Percentiles rank a stretch among this genome's conserved stretches.
Evolutionary conservation across 2,113 vertebrate genomes (phyloP).

Genomic region (Aldabrachelys gigantea): DNA sequence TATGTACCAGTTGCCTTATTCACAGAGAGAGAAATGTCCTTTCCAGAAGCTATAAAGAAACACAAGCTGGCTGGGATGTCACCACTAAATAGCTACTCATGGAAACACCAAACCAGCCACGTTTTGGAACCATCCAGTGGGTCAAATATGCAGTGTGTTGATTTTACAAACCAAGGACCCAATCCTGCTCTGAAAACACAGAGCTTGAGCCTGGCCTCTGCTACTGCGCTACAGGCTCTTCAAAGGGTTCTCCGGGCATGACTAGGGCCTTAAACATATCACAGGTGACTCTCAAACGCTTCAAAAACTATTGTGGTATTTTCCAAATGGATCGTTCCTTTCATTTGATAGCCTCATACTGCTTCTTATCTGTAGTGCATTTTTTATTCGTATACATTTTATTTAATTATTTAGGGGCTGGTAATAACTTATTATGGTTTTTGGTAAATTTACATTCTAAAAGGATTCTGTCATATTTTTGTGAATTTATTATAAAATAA

Average conservation of each 20-base stretch:
- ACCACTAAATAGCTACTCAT: neutral
- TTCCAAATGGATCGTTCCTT: neutral
- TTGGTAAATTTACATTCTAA: neutral
- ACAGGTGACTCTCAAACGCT: no score
- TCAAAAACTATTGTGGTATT: neutral
- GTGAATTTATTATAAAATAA: neutral
- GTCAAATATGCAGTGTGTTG: neutral
- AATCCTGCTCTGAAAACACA: neutral
- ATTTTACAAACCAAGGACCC: neutral
- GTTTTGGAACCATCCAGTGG: no score
- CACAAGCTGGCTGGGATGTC: neutral
- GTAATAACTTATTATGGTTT: neutral
- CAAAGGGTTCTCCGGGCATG: rapidly evolving
- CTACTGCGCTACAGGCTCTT: neutral
- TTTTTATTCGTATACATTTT: neutral
- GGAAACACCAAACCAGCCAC: neutral
- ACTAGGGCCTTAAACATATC: neutral
- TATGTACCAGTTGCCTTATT: neutral
- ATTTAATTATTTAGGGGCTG: neutral
- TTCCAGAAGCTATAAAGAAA: neutral
- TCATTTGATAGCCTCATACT: neutral
- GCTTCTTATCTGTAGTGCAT: neutral
- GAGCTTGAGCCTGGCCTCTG: neutral
- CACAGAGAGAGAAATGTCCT: neutral
- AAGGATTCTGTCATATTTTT: neutral